Evolutionary conservation across 2,113 vertebrate genomes (phyloP).

Genomic region (Alligator sinensis): DNA sequence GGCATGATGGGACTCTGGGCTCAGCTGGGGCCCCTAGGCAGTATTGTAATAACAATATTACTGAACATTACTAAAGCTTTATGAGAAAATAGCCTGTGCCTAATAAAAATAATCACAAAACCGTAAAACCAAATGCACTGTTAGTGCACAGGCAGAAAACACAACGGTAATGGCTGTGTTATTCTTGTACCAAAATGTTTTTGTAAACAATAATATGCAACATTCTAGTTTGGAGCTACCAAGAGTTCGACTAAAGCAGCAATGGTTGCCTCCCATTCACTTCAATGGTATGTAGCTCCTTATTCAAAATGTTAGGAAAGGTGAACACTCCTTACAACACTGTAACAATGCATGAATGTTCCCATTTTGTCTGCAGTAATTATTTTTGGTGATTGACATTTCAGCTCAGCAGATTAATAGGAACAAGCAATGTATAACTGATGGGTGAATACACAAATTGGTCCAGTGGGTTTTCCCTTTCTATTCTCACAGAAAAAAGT

Average conservation of each 20-base stretch:
- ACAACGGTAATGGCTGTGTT: background rate
- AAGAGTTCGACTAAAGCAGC: background rate
- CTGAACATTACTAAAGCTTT: background rate
- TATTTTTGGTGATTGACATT: background rate
- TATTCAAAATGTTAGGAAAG: background rate
- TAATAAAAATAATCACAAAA: background rate
- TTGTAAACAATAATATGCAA: fast-evolving
- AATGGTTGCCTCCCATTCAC: fast-evolving
- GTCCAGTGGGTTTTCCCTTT: background rate
- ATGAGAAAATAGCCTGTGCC: background rate
- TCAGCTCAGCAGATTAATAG: background rate
- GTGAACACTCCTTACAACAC: background rate
- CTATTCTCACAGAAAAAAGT: background rate
- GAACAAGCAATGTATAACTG: background rate
- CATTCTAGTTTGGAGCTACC: background rate
- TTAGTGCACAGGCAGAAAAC: background rate
- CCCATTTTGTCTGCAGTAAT: background rate
- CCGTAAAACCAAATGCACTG: background rate
- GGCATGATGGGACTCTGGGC: background rate
- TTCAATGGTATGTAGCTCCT: background rate
- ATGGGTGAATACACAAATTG: background rate
- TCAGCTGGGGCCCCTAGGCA: background rate
- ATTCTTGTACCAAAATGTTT: background rate
- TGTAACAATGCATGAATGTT: background rate
- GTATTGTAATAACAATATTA: fast-evolving